Evolutionary conservation across 2,797 vertebrate genomes (phyloP).

Genomic region (Chromis chromis): DNA sequence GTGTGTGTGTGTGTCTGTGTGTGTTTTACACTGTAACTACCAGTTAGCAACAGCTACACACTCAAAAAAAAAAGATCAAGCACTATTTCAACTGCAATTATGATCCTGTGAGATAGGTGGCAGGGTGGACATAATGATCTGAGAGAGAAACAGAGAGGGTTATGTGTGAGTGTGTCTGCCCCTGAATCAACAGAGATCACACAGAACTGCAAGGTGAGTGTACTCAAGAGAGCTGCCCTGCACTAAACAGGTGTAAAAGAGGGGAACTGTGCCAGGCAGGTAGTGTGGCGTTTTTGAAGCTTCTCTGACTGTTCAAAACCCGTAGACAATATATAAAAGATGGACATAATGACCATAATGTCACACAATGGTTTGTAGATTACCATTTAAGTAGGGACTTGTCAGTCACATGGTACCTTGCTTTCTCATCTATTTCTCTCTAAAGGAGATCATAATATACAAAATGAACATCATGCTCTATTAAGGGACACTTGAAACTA

Average conservation of each 20-base stretch:
- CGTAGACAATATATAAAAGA: too few relatives aligned
- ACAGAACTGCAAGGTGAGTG: constrained; percentile 42
- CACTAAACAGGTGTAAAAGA: constrained; percentile 31
- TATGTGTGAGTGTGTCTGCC: neutral
- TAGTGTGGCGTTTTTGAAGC: constrained; percentile 8
- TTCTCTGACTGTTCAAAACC: constrained; percentile 12
- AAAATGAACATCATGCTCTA: too few relatives aligned
- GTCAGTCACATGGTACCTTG: too few relatives aligned
- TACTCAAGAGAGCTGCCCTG: constrained; percentile 28
- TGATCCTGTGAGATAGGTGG: constrained; percentile 66
- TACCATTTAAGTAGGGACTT: too few relatives aligned
- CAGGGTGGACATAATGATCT: constrained; percentile 46
- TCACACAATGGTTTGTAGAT: too few relatives aligned
- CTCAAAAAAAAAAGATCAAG: constrained; percentile 57
- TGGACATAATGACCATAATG: too few relatives aligned
- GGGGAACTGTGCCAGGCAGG: constrained; percentile 22
- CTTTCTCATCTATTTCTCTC: too few relatives aligned
- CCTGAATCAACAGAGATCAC: constrained; percentile 42
- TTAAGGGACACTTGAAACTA: too few relatives aligned
- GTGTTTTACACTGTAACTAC: constrained; percentile 9
- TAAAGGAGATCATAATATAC: too few relatives aligned
- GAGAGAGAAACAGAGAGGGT: constrained; percentile 27
- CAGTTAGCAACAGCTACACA: constrained; percentile 51
- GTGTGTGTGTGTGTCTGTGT: neutral
- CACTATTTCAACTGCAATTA: constrained; percentile 65